Evolutionary conservation across 2,113 vertebrate species (phyloP).

Genomic region (Lethenteron reissneri): DNA sequence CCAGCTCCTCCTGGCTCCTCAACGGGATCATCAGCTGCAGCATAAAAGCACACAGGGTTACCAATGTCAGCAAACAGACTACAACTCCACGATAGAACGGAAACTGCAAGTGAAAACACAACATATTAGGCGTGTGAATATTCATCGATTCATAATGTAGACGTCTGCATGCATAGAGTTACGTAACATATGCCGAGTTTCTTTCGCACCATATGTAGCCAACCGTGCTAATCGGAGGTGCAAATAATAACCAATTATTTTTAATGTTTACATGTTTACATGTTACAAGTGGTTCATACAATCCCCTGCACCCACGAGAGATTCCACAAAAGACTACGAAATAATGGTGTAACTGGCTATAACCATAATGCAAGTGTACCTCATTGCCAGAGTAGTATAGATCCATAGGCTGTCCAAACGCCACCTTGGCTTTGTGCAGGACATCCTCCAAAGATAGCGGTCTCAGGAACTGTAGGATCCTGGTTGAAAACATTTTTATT

Average conservation of each 20-base stretch:
- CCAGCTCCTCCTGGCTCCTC: constrained; percentile 65
- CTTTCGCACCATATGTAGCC: background rate
- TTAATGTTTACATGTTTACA: background rate
- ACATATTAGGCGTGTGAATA: too few species aligned
- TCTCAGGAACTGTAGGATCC: constrained; percentile 63
- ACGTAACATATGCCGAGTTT: background rate
- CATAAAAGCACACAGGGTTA: background rate
- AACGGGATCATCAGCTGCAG: constrained; percentile 65
- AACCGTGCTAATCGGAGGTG: constrained; percentile 3
- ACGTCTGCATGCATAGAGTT: background rate
- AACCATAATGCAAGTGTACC: constrained; percentile 19
- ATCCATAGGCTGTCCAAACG: constrained; percentile 65
- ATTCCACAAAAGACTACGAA: background rate
- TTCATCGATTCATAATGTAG: too few species aligned
- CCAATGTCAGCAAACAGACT: constrained; percentile 12
- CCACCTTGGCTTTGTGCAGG: constrained; percentile 59
- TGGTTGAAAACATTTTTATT: constrained; percentile 13
- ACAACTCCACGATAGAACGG: background rate
- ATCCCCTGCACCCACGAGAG: background rate
- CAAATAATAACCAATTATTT: background rate
- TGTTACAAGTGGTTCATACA: background rate
- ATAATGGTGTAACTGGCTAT: too few species aligned
- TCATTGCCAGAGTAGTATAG: constrained; percentile 87
- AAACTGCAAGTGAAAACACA: too few species aligned
- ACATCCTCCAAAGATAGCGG: constrained; percentile 72